Evolutionary conservation across 2,797 vertebrate species (phyloP).

Genomic region (Pseudomugil tenellus): DNA sequence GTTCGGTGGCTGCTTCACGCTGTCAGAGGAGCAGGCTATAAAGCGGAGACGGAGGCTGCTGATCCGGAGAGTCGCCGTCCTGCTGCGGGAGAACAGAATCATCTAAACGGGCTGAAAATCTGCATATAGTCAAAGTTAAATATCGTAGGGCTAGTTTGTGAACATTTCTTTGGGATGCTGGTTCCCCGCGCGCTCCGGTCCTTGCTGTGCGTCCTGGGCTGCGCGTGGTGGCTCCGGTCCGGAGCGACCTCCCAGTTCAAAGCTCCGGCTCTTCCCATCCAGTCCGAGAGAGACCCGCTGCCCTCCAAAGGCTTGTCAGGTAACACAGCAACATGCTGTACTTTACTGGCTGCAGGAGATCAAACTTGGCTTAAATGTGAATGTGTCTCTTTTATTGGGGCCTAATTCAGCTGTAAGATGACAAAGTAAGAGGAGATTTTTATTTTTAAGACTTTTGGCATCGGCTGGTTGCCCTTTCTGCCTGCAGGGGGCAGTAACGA

Average conservation of each 20-base stretch:
- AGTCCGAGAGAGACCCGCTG: constrained; percentile 89
- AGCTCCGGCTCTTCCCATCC: constrained; percentile 89
- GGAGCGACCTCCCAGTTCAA: constrained; percentile 82
- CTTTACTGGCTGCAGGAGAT: too few species aligned
- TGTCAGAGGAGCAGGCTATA: constrained; percentile 80
- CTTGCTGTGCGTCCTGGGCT: constrained; percentile 77
- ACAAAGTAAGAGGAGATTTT: too few species aligned
- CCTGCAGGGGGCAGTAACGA: neutral
- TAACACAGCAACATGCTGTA: constrained; percentile 59
- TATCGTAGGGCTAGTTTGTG: neutral
- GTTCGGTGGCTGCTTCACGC: constrained; percentile 61
- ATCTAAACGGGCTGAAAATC: constrained; percentile 13
- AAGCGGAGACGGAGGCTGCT: constrained; percentile 66
- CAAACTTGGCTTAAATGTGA: too few species aligned
- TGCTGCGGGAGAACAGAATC: constrained; percentile 17
- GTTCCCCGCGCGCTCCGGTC: constrained; percentile 59
- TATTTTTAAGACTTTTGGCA: neutral
- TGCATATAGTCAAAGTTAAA: neutral
- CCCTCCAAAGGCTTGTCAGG: constrained; percentile 88
- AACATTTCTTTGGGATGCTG: constrained; percentile 70
- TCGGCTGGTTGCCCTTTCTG: neutral
- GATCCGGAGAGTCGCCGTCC: constrained; percentile 32
- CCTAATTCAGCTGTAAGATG: too few species aligned
- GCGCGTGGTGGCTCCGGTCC: constrained; percentile 77
- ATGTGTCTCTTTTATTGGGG: too few species aligned